These are phyloP conservation scores for Leguminivora glycinivorella DNA, from an alignment of 1,140 invertebrate species.

Conservation along the genomic window DNA sequence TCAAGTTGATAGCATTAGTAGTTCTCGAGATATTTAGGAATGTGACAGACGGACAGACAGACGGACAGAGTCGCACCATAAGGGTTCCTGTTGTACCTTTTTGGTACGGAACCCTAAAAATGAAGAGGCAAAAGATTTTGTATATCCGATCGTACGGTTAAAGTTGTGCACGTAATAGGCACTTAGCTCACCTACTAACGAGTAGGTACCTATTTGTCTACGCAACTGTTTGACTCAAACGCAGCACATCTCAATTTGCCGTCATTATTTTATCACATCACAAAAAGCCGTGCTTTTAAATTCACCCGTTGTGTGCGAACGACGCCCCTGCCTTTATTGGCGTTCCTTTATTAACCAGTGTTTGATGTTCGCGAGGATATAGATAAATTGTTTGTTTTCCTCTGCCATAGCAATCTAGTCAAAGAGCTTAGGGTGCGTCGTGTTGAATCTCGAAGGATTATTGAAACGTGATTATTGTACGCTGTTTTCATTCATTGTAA, in stretches of 20 bases:
- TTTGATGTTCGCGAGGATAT: constrained; percentile 49
- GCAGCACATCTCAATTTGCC: constrained; percentile 52
- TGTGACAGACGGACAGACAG: no score
- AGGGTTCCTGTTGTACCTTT: no score
- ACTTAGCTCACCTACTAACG: no score
- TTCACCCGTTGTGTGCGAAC: constrained; percentile 58
- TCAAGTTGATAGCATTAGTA: no score
- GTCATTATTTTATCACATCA: constrained; percentile 72
- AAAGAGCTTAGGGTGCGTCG: background rate
- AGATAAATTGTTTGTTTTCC: constrained; percentile 54
- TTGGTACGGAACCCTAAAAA: no score
- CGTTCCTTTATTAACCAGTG: constrained; percentile 53
- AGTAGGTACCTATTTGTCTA: no score
- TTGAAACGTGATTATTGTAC: background rate
- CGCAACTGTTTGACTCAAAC: background rate
- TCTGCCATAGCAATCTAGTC: constrained; percentile 31
- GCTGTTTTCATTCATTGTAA: background rate
- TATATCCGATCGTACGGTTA: no score
- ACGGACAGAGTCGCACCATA: no score
- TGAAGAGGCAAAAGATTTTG: no score
- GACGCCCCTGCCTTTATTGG: constrained; percentile 62
- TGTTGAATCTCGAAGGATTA: constrained; percentile 9
- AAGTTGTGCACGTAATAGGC: no score
- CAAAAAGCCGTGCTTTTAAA: constrained; percentile 69
- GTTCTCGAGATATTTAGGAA: no score